These are phyloP conservation scores for Blastomussa wellsi DNA, from an alignment of 92 coral and sea anemone genomes.

Conservation along the genomic window DNA sequence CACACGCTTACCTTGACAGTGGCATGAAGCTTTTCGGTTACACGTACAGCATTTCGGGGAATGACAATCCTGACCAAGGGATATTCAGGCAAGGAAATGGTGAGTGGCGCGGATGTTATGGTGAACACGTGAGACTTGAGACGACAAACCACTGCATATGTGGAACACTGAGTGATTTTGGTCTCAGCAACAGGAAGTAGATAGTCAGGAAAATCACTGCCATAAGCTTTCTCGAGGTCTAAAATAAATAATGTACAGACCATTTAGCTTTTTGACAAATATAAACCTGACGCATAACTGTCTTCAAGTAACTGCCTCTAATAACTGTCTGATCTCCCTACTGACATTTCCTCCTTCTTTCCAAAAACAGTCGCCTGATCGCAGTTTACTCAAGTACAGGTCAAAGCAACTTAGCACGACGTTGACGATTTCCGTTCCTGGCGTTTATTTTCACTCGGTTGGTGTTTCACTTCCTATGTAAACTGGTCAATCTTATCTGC, in stretches of 20 bases:
- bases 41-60: constrained; percentile 8
- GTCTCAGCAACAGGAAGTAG: constrained; percentile 33
- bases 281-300: too few species aligned
- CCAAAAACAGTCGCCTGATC: too few species aligned
- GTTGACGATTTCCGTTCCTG: not conserved
- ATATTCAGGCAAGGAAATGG: constrained; percentile 9
- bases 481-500: not conserved
- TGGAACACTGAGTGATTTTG: constrained; percentile 34
- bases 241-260: not conserved
- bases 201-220: constrained; percentile 23
- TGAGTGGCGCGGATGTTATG: not conserved
- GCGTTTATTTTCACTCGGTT: not conserved
- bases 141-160: constrained; percentile 39
- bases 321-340: too few species aligned
- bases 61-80: constrained; percentile 1
- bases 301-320: too few species aligned
- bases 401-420: too few species aligned
- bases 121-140: constrained; percentile 15
- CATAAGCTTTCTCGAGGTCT: constrained; percentile 18
- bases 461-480: not conserved
- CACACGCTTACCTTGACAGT: constrained; percentile 9
- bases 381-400: too few species aligned
- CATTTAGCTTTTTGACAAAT: not conserved
- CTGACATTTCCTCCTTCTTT: too few species aligned
- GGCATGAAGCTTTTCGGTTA: not conserved